Evolutionary conservation across 2,113 vertebrate genomes (phyloP), one percentile per base, ranked within the genome.

Genomic region (Anolis carolinensis): DNA sequence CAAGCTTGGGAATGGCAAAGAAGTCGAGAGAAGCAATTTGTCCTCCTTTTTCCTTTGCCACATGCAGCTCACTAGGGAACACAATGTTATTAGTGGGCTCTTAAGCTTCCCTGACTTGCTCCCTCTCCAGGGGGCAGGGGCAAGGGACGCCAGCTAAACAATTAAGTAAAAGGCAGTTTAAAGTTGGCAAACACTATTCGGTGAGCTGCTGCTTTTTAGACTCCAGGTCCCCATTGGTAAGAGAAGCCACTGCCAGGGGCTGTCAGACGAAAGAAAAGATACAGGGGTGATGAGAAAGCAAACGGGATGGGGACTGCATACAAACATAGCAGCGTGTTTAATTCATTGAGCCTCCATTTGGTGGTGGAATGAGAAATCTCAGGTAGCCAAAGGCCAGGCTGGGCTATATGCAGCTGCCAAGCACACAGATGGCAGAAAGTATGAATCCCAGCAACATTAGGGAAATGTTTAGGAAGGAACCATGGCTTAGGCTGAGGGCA

Each of bases 121-220:
- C 44, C 76, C 59, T 68, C 82, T 75, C 82, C 32, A 18, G n/a
- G 68, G 77, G n/a, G 20, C 44, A 55, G 18, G 44, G 16, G 62
- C 73, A 74, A 32, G 76, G 77, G 87, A 67, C 72, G 87, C 87
- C 82, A 88, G 59, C 59, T 78, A 88, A 88, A 80, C 87, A 84
- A 88, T 88, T 84, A 88, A 88, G 77, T 79, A 84, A 84, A 88
- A 84, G 82, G 87, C 82, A 55, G 76, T 79, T 80, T 84, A 80
- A 63, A 84, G 82, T 80, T 88, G 87, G 87, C 82, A 67, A 67
- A 67, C 2, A 68, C 76, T 79, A 79, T 36, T 88, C 5, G 0
- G 70, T 76, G 59, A 88, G 62, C 65, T 7, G 32, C 30, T 65
- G 81, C 81, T 74, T 85, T 84, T 85, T 78, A 78, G 83, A 78